Evolutionary conservation across 2,113 vertebrate species (phyloP).

Genomic region (Anarhynchus alexandrinus): DNA sequence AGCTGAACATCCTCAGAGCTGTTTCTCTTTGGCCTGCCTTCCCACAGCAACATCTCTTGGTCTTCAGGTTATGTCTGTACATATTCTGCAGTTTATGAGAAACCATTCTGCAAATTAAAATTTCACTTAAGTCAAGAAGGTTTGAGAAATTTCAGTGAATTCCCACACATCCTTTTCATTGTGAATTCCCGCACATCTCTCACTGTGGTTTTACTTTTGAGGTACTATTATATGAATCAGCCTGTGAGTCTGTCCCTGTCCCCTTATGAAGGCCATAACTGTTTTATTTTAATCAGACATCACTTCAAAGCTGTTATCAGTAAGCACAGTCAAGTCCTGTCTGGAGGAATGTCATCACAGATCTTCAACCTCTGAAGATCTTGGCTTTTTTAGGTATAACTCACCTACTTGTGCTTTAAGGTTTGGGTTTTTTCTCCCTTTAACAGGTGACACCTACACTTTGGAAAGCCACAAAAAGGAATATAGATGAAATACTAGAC

Average conservation of each 20-base stretch:
- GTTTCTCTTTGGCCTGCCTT: neutral
- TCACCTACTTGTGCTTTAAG: neutral
- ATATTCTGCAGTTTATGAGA: neutral
- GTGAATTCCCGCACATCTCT: neutral
- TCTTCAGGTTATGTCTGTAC: neutral
- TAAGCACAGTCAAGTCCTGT: neutral
- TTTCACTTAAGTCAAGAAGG: neutral
- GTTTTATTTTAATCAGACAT: neutral
- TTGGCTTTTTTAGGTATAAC: neutral
- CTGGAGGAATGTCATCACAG: neutral
- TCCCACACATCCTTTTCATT: neutral
- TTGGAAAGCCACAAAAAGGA: conserved; percentile 29
- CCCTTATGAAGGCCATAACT: neutral
- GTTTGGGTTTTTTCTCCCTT: neutral
- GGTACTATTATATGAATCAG: neutral
- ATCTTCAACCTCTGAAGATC: neutral
- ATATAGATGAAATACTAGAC: conserved; percentile 18
- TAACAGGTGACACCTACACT: neutral
- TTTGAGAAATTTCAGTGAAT: neutral
- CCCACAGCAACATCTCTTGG: neutral
- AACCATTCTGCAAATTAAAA: neutral
- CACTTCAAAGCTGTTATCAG: neutral
- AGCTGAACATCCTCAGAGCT: neutral
- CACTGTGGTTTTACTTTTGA: neutral
- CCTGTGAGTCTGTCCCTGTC: neutral